Evolutionary conservation across 2,888 invertebrate species (phyloP), one percentile per base, ranked within the genome.

Genomic region (Sepioteuthis lessoniana): DNA sequence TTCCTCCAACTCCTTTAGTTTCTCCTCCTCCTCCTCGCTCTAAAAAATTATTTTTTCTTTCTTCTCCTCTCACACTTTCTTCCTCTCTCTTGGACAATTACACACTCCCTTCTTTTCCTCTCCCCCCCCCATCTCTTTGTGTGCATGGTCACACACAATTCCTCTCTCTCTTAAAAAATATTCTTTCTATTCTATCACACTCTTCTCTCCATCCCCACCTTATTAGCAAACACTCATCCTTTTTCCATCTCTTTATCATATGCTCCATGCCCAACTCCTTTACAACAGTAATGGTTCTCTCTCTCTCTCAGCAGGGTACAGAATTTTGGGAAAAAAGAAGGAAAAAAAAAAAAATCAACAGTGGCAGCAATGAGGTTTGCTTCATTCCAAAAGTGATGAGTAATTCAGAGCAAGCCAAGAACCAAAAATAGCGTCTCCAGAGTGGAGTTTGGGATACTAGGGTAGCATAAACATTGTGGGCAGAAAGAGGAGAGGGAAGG

Each of bases 311-410:
- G 21, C 50, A 19, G 10, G 19, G 76, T n/a, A n/a, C 31, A 76
- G 76, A 76, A 76, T 31, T 76, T 76, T 76, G 76, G 76, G n/a
- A 76, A 76, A 7, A 16, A 28, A 28, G n/a, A n/a, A n/a, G n/a
- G n/a, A n/a, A n/a, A n/a, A n/a, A n/a, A n/a, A n/a, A n/a, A n/a
- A n/a, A n/a, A n/a, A n/a, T n/a, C 76, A n/a, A n/a, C 19, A 21
- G 50, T 2, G 4, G 21, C 1, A 21, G 21, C 50, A 19, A 4
- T 19, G 21, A 50, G 50, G 16, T n/a, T 76, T 10, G n/a, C 91
- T 19, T 42, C 91, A 91, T 91, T 91, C 91, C 91, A 91, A n/a
- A 38, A 42, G 46, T 31, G 91, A 91, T 91, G 91, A 91, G 42
- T 91, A 91, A 91, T 91, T 46, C 42, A 91, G 16, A 42, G 91